Base-by-base conservation (phyloP, 2,113 vertebrate species). In the Oreamnos americanus region DNA sequence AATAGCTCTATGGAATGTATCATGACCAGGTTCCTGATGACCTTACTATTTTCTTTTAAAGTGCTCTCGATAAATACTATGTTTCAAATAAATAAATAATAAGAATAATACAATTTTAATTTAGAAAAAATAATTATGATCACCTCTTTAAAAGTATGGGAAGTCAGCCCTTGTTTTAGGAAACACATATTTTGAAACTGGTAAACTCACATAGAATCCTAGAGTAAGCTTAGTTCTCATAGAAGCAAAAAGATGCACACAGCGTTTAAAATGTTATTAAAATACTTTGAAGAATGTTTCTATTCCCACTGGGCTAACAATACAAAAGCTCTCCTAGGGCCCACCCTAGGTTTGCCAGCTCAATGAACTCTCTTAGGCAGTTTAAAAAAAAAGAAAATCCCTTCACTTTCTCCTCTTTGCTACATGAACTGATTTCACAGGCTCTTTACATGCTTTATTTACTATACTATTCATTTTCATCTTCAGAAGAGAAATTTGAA, bases 391-490 rank as follows among this genome's bases (percentile, higher is more conserved):
- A 53, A 95, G 19, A 90, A 53, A 95, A 55, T 82, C 30, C 36
- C 5, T 86, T 36, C 25, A 51, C 67, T 17, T 51, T 95, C 26
- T 62, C 43, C 78, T 90, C 71, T 55, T 88, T 33, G 58, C 96
- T 96, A 67, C 64, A 96, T 91, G 30, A 96, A 79, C 98, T 90
- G 89, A 98, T 98, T 98, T 98, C 90, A 95, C 88, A 89, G 98
- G 85, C 87, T 97, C 91, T 98, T 95, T 97, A 95, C 87, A 93
- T 74, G 88, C 76, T 97, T 97, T 97, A 98, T 98, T 98, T 98
- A 98, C 98, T 98, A 98, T 98, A 98, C 98, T 98, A 98, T 98
- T 99, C 71, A 98, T 98, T 98, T 98, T 97, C 90, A 98, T 96
- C 90, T 60, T 89, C 97, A 90, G 82, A 98, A 98, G 90, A 97